Base-by-base conservation (phyloP, 1,140 invertebrate species). In the Heterodera carotae region DNA sequence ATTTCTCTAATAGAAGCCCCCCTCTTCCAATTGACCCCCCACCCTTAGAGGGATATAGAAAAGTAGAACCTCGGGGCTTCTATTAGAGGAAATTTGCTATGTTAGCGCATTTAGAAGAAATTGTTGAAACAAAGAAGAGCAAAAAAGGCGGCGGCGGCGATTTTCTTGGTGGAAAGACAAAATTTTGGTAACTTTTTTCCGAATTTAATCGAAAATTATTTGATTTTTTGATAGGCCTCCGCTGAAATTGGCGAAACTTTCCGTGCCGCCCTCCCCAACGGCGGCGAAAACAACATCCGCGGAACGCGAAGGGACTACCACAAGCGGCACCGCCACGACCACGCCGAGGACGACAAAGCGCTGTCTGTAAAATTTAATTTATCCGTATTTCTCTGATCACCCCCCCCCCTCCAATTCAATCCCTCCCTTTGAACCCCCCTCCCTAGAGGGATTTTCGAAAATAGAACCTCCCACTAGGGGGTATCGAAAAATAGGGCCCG, bases 311-410 rank as follows among this genome's bases (percentile, higher is more conserved):
- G 8, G 60, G 18, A 62, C 60, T 10, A n/a, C n/a, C n/a, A n/a
- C n/a, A 62, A 31, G 29, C 7, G 60, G 22, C 7, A 31, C 7
- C 60, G 22, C 60, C 60, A 18, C 12, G 4, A 64, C 27, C 31
- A 64, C 39, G 25, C 53, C 2, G 34, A 34, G 56, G 22, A 74
- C 75, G 39, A 76, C 75, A n/a, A 36, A 36, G 27, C 60, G 62
- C 22, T 39, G 75, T 69, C 60, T 39, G 25, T 36, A 10, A 33
- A 8, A 73, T 10, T 62, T 70, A 15, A 29, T 33, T 73, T 3
- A 29, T 48, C 0, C 27, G 15, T 22, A 31, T 66, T 15, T 39
- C 0, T 43, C 12, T 43, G 0, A n/a, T n/a, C n/a, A n/a, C n/a
- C n/a, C n/a, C n/a, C n/a, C n/a, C n/a, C n/a, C n/a, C n/a, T n/a